phyloP scores from a whole-genome alignment of 1,140 invertebrate species.

The Lucilia cuprina region DNA sequence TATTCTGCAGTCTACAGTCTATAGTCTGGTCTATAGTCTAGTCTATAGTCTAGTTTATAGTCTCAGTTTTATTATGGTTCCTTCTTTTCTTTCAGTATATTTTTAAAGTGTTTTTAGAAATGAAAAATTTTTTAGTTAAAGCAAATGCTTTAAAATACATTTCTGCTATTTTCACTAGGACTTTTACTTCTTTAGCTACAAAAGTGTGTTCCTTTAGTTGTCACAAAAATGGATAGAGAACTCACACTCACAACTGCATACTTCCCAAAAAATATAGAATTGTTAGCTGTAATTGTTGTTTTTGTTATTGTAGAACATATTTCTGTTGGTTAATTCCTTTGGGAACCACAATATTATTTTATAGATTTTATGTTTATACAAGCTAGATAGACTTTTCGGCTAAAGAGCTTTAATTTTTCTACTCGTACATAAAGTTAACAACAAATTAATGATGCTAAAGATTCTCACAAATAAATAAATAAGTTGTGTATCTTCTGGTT shows the following conservation, averaged over 20 bases:
- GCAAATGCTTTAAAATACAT: background rate
- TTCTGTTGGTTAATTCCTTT: slow-evolving; percentile 26
- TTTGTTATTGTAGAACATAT: slow-evolving; percentile 16
- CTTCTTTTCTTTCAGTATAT: no score
- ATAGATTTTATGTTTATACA: background rate
- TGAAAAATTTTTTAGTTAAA: background rate
- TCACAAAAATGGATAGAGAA: no score
- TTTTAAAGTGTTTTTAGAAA: background rate
- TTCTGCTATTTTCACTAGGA: slow-evolving; percentile 12
- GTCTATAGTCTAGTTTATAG: no score
- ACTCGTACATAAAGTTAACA: background rate
- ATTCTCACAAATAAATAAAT: background rate
- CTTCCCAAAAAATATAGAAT: no score
- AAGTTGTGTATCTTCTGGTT: background rate
- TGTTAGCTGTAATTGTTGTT: slow-evolving; percentile 13
- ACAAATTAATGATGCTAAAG: slow-evolving; percentile 18
- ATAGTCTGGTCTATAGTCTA: no score
- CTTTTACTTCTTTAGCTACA: slow-evolving; percentile 27
- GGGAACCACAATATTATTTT: slow-evolving; percentile 37
- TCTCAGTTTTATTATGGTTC: no score
- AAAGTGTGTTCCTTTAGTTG: background rate
- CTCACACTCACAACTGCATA: no score
- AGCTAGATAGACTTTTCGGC: slow-evolving; percentile 11
- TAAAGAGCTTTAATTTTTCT: background rate
- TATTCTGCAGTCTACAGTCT: no score